These are phyloP conservation scores for Temnopleurus reevesii DNA, from an alignment of 53 echinoderm and acorn worm genomes.

Conservation along the genomic window DNA sequence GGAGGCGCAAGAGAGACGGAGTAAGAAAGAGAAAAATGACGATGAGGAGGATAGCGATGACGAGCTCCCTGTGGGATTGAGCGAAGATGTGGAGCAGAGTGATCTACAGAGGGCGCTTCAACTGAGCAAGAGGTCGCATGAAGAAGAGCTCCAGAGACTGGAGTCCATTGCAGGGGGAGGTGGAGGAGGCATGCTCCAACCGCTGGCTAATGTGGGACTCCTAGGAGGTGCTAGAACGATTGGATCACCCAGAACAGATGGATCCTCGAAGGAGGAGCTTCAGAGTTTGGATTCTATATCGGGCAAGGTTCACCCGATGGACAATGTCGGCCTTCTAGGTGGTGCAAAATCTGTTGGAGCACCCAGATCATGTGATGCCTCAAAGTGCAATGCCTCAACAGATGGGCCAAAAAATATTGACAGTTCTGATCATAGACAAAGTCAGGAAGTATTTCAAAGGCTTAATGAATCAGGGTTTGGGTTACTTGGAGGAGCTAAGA, in stretches of 20 bases:
- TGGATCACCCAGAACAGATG: no score
- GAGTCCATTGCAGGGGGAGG: background rate
- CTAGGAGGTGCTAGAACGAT: no score
- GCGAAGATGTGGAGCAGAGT: background rate
- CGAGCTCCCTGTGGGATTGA: constrained; percentile 12
- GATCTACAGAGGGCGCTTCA: constrained; percentile 21
- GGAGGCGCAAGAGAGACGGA: background rate
- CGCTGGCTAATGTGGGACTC: background rate
- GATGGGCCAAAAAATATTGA: background rate
- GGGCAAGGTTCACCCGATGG: background rate
- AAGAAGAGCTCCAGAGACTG: background rate
- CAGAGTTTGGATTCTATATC: background rate
- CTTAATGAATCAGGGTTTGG: background rate
- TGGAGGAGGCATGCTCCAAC: background rate
- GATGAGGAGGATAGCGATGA: constrained; percentile 17
- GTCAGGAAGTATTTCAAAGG: background rate
- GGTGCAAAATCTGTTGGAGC: constrained; percentile 2
- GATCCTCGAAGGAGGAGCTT: background rate
- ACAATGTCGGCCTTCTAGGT: constrained; percentile 15
- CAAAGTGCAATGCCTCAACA: background rate
- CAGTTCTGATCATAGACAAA: background rate
- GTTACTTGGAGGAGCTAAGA: constrained; percentile 32
- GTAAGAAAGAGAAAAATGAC: background rate
- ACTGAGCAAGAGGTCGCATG: background rate
- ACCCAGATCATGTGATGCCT: background rate